These are phyloP conservation scores for Australoheros scitulus DNA, from an alignment of 2,113 vertebrate species.

Conservation along the genomic window DNA sequence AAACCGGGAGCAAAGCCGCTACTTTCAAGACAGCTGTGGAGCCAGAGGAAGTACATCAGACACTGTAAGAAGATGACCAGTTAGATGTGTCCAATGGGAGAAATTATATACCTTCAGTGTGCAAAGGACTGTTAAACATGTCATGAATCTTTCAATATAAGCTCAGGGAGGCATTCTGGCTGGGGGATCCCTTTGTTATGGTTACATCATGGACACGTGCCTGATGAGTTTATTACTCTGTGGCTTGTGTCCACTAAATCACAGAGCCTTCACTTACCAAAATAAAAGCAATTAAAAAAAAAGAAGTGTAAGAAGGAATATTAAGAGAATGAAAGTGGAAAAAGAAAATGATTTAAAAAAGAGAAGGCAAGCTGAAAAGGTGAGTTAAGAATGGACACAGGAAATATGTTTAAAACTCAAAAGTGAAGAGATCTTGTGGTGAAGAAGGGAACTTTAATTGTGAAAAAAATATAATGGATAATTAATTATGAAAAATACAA, in stretches of 20 bases:
- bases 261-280: neutral
- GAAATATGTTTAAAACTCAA: neutral
- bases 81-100: constrained; percentile 47
- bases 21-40: constrained; percentile 43
- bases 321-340: neutral
- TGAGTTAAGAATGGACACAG: neutral
- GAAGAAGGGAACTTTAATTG: neutral
- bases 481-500: neutral
- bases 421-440: neutral
- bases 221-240: constrained; percentile 37
- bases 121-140: constrained; percentile 36
- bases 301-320: neutral
- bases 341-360: neutral
- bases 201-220: constrained; percentile 10
- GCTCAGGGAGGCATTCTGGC: constrained; percentile 30
- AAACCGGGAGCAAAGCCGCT: constrained; percentile 39
- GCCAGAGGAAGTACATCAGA: constrained; percentile 43
- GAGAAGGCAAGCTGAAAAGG: neutral
- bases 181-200: constrained; percentile 19
- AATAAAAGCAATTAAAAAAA: neutral
- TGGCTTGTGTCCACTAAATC: neutral
- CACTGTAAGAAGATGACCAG: constrained; percentile 43
- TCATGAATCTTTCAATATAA: constrained; percentile 48
- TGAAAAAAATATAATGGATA: neutral
- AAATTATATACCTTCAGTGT: constrained; percentile 47